A percentile compares a stretch with the other conserved stretches of the same genome.
These are phyloP conservation scores for Lichenostomus cassidix DNA, from an alignment of 2,113 vertebrate species.

Conservation along the genomic window DNA sequence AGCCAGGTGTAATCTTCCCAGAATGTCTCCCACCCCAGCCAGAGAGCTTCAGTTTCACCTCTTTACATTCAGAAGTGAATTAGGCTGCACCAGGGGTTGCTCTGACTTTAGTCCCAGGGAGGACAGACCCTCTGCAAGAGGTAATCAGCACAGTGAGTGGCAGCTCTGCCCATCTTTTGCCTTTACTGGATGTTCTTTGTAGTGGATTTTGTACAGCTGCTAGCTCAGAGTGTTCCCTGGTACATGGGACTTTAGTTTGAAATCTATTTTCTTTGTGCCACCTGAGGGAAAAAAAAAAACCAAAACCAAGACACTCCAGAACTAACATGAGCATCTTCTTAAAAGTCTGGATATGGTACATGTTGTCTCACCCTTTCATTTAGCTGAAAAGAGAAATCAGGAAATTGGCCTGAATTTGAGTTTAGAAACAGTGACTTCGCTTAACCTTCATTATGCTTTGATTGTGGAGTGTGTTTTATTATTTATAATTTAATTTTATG, in stretches of 20 bases:
- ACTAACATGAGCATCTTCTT: not conserved
- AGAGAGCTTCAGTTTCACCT: not conserved
- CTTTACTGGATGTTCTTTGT: not conserved
- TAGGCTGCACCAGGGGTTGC: not conserved
- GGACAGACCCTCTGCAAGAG: not conserved
- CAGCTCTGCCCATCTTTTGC: not conserved
- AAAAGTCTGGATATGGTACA: not conserved
- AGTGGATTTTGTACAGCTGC: not conserved
- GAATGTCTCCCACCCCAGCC: not conserved
- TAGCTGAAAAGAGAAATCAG: slow-evolving; percentile 1
- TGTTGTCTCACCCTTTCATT: not conserved
- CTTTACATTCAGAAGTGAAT: not conserved
- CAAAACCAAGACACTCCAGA: not conserved
- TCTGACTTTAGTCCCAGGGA: not conserved
- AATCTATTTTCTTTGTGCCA: not conserved
- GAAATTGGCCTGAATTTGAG: slow-evolving; percentile 18
- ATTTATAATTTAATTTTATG: slow-evolving; percentile 62
- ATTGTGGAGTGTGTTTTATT: slow-evolving; percentile 45
- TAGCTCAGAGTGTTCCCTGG: not conserved
- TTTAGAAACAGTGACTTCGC: slow-evolving; percentile 31
- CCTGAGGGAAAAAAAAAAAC: not conserved
- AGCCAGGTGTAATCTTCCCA: not conserved
- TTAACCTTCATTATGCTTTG: slow-evolving; percentile 48
- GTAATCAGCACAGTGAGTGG: not conserved
- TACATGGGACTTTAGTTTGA: not conserved